Evolutionary conservation across 1,140 invertebrate species (phyloP).

Genomic region (Wasmannia auropunctata): DNA sequence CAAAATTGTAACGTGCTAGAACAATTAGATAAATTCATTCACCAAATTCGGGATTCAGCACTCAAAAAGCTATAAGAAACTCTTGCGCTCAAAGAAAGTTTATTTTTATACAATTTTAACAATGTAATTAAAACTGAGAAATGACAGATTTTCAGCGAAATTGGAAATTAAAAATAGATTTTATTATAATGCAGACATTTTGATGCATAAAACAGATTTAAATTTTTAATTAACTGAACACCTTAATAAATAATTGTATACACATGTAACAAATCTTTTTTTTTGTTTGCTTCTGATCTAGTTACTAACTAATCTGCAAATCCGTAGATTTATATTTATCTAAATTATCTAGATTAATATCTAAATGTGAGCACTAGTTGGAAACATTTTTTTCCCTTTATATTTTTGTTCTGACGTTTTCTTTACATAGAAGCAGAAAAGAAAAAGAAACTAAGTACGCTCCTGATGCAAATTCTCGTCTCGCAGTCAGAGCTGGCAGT

Average conservation of each 20-base stretch:
- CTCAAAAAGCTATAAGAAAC: too few species aligned
- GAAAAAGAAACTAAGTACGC: background rate
- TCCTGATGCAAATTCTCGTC: constrained; percentile 21
- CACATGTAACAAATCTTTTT: too few species aligned
- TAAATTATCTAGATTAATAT: background rate
- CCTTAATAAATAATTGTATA: too few species aligned
- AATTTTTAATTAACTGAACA: background rate
- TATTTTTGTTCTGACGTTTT: background rate
- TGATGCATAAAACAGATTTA: background rate
- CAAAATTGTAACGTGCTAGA: too few species aligned
- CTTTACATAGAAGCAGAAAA: background rate
- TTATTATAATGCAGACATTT: background rate
- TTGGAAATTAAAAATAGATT: background rate
- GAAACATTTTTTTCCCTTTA: background rate
- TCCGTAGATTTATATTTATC: too few species aligned
- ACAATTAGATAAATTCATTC: too few species aligned
- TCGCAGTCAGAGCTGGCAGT: constrained; percentile 1
- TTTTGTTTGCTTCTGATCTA: too few species aligned
- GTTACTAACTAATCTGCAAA: too few species aligned
- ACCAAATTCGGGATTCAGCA: too few species aligned
- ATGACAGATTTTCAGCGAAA: background rate
- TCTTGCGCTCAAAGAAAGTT: too few species aligned
- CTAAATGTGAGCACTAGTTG: background rate
- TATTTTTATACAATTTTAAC: too few species aligned
- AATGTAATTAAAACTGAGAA: background rate